Conservation (phyloP, 1,140 invertebrate species). For the Drosophila nigromelanica region DNA sequence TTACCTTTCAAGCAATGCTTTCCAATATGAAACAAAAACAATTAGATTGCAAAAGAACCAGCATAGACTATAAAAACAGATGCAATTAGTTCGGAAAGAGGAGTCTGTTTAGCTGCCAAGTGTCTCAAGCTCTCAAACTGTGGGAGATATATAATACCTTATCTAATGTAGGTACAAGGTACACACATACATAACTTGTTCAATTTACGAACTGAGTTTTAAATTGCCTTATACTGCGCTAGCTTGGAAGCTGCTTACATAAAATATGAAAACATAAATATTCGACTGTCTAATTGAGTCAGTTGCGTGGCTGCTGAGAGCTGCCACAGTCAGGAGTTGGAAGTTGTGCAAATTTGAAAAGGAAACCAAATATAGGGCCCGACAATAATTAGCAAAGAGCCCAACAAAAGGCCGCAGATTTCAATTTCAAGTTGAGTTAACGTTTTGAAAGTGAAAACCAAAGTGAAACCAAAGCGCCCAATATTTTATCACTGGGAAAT, state of each 20-base stretch:
- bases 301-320: conserved; percentile 37
- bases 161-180: no score
- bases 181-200: no score
- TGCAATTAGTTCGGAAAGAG: no score
- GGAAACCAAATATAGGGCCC: conserved; percentile 45
- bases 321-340: background rate
- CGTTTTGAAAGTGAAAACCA: conserved; percentile 46
- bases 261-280: conserved; percentile 38
- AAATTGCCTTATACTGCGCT: background rate
- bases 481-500: conserved; percentile 66
- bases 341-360: conserved; percentile 57
- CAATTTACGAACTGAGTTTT: no score
- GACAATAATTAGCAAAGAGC: conserved; percentile 14
- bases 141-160: no score
- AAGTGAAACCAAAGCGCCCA: conserved; percentile 30
- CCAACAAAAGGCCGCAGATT: background rate
- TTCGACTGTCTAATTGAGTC: conserved; percentile 57
- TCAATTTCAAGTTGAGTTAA: conserved; percentile 36
- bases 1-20: no score
- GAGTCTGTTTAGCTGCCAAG: no score
- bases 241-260: conserved; percentile 17
- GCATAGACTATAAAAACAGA: no score
- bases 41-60: no score
- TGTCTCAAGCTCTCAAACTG: no score
- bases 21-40: no score